Evolutionary conservation across 2,888 invertebrate genomes (phyloP).

Genomic region (Tromatobia lineatoria): DNA sequence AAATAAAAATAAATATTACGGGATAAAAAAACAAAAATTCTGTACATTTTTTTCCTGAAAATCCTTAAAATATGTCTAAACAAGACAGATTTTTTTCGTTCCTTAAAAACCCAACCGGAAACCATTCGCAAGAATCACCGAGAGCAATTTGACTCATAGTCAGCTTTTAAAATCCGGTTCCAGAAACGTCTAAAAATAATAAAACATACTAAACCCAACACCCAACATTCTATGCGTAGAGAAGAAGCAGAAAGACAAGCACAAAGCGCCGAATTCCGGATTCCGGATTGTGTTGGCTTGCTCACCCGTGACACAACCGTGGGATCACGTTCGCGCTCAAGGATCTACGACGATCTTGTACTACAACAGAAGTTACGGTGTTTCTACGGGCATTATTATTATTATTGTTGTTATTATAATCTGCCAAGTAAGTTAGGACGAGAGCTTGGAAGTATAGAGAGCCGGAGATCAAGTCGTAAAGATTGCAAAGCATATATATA

Average conservation of each 20-base stretch:
- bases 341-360: slow-evolving; percentile 57
- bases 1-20: too few species aligned
- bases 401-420: slow-evolving; percentile 22
- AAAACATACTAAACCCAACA: too few species aligned
- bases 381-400: slow-evolving; percentile 5
- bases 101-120: too few species aligned
- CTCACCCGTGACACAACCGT: slow-evolving; percentile 65
- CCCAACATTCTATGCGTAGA: too few species aligned
- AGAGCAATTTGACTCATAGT: too few species aligned
- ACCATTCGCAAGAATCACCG: too few species aligned
- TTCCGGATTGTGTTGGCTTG: slow-evolving; percentile 58
- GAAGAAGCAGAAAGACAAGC: neutral
- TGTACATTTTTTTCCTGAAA: too few species aligned
- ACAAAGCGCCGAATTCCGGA: slow-evolving; percentile 35
- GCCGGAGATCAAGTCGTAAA: neutral
- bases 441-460: neutral
- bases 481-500: slow-evolving; percentile 17
- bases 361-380: neutral
- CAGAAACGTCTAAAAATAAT: too few species aligned
- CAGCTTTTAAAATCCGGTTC: too few species aligned
- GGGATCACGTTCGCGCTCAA: slow-evolving; percentile 64
- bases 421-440: slow-evolving; percentile 1
- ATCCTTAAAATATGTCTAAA: too few species aligned
- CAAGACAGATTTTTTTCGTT: too few species aligned
- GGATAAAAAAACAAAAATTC: too few species aligned